Conservation (phyloP, 2,888 invertebrate genomes). For the Sialis lutaria region DNA sequence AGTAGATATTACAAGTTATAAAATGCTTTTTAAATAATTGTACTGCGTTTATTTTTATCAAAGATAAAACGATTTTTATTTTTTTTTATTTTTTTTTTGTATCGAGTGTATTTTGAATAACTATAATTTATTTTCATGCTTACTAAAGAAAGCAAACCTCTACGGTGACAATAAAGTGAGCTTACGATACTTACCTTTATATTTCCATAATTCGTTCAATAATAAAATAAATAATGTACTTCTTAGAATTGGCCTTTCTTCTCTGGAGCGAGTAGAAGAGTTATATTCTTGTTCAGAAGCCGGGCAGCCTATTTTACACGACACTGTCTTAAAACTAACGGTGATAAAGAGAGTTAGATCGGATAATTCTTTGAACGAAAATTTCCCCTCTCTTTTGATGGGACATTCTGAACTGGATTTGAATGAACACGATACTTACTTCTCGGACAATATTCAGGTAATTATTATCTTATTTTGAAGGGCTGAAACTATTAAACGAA, state of each 20-base stretch:
- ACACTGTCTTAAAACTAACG: slow-evolving; percentile 64
- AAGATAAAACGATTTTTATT: no score
- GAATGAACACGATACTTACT: slow-evolving; percentile 2
- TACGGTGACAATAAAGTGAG: no score
- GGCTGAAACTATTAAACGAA: no score
- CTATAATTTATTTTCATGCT: no score
- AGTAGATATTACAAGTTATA: no score
- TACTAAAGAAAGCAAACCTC: no score
- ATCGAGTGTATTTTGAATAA: no score
- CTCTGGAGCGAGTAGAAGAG: slow-evolving; percentile 30
- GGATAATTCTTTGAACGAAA: slow-evolving; percentile 8
- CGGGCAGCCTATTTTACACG: slow-evolving; percentile 77
- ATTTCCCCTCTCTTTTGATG: slow-evolving; percentile 18
- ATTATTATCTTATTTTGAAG: not conserved
- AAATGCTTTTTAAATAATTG: no score
- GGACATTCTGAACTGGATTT: slow-evolving; percentile 15
- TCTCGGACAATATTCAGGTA: slow-evolving; percentile 5
- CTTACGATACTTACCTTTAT: no score
- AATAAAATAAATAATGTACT: not conserved
- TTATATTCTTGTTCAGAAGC: slow-evolving; percentile 55
- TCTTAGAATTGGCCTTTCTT: not conserved
- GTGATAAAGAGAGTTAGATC: slow-evolving; percentile 28
- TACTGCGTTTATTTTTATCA: no score
- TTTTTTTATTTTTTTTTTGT: no score
- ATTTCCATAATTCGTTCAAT: not conserved